Base-by-base conservation (phyloP, 2,797 vertebrate genomes). In the Hipposideros larvatus region DNA sequence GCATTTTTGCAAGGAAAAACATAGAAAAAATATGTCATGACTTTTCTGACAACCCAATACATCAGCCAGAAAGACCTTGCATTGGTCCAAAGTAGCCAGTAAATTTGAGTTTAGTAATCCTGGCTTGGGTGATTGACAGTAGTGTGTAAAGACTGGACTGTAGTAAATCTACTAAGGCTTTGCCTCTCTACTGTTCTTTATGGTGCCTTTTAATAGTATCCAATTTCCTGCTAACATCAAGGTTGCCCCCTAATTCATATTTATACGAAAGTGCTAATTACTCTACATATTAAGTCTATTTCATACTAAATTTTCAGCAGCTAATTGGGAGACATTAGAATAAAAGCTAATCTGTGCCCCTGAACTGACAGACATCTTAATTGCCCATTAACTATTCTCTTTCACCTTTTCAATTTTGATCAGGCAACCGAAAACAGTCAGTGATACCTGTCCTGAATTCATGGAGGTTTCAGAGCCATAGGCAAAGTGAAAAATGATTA, bases 261-360 rank as follows among this genome's bases (percentile, higher is more conserved):
- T 87, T 93, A 19, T 24, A 70, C 89, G 37, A 87, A 89, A 21
- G 28, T 77, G 34, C 26, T 95, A 75, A 92, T 96, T 93, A 70
- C 22, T 63, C 5, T 79, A 79, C 7, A 46, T 53, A 66, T 65
- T 8, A 59, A 66, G 8, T 2, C 31, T 61, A 43, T 79, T 91
- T 82, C 19, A 16, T 91, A 53, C 13, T 82, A 22, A 90, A 73
- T 88, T 94, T 95, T 95, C 46, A 70, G 21, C 22, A 55, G 43
- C 46, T 87, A 70, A 93, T 68, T 80, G n/a, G 57, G 24, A 90
- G 71, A 78, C 59, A 5, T 68, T 85, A 87, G 77, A 85, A 95
- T 66, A 37, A 71, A 90, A 87, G 24, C 28, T 90, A 57, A 88
- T 59, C 10, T 75, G 18, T 93, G 26, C 9, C 48, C 9, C 1